Evolutionary conservation across 2,113 vertebrate species (phyloP), one percentile per base, ranked within the genome.

Genomic region (Syrrhaptes paradoxus): DNA sequence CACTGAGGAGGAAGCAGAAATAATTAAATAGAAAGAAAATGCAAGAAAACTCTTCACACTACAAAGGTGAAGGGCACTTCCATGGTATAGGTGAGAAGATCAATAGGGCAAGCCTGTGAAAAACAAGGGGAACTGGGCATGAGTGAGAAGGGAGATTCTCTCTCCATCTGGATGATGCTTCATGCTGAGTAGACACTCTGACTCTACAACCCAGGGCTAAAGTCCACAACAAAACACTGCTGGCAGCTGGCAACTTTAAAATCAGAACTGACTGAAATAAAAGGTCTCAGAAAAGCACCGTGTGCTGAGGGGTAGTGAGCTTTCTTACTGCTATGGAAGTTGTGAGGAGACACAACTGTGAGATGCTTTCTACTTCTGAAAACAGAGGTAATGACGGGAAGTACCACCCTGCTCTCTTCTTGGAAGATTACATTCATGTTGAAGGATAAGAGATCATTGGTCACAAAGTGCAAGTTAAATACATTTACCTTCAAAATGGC

Each of bases 1-100:
- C 15, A 59, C 59, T 59, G 31, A 83, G 63, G 17, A 62, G 28
- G 34, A 94, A 87, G 36, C n/a, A 83, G 90, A 76, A 88, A 63
- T 63, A 86, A 93, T 80, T 89, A 84, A 67, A 67, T 11, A 74
- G 75, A 93, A 72, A 70, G 26, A 57, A 95, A 78, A 78, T 4
- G 4, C 11, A 61, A 36, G 43, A 84, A 62, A 81, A 70, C 41
- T 74, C 49, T 68, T 86, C 21, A 25, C 29, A 46, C 15, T 46
- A 32, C 11, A 52, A 61, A 68, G 46, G 62, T 8, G 68, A 91
- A 92, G 41, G 46, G n/a, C 5, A 22, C 16, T 55, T 85, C 32
- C 31, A 45, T 20, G 31, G 52, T 6, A 41, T 0, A 75, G 18
- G n/a, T 0, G 0, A 81, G 28, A 0, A 85, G 36, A 46, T 61